Evolutionary conservation across 2,113 vertebrate species (phyloP).

Genomic region (Stomatorhinus ivindoensis): DNA sequence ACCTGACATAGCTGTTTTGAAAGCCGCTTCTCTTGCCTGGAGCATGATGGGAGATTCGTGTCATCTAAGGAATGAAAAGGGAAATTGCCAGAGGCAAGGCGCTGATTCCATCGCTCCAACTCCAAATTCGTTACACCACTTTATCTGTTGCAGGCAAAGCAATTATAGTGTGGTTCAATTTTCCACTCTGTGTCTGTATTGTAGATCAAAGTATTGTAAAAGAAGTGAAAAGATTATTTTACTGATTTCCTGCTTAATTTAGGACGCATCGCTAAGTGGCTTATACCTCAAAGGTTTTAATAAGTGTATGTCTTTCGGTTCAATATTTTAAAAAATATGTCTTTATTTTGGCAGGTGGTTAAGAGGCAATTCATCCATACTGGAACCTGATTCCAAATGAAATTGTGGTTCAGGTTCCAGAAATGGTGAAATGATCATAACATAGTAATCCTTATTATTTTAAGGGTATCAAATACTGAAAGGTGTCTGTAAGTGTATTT

Average conservation of each 20-base stretch:
- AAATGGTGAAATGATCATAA: slow-evolving; percentile 10
- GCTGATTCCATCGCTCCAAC: slow-evolving; percentile 85
- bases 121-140: slow-evolving; percentile 82
- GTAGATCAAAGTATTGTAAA: slow-evolving; percentile 76
- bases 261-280: slow-evolving; percentile 26
- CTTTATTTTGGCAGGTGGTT: slow-evolving; percentile 18
- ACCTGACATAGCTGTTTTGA: slow-evolving; percentile 51
- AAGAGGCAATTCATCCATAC: background rate
- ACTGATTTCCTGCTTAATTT: slow-evolving; percentile 32
- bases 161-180: slow-evolving; percentile 85
- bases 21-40: slow-evolving; percentile 57
- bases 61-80: slow-evolving; percentile 77
- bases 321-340: slow-evolving; percentile 22
- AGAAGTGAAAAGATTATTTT: slow-evolving; percentile 30
- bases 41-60: slow-evolving; percentile 70
- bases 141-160: slow-evolving; percentile 82
- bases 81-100: slow-evolving; percentile 71
- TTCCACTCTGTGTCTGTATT: slow-evolving; percentile 77
- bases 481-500: background rate
- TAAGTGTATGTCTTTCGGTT: slow-evolving; percentile 25
- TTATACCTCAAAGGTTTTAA: slow-evolving; percentile 29
- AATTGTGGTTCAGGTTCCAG: slow-evolving; percentile 1
- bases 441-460: background rate
- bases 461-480: background rate
- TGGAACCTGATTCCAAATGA: background rate